phyloP scores from a whole-genome alignment of 2,888 invertebrate species.

The Sympetrum striolatum region DNA sequence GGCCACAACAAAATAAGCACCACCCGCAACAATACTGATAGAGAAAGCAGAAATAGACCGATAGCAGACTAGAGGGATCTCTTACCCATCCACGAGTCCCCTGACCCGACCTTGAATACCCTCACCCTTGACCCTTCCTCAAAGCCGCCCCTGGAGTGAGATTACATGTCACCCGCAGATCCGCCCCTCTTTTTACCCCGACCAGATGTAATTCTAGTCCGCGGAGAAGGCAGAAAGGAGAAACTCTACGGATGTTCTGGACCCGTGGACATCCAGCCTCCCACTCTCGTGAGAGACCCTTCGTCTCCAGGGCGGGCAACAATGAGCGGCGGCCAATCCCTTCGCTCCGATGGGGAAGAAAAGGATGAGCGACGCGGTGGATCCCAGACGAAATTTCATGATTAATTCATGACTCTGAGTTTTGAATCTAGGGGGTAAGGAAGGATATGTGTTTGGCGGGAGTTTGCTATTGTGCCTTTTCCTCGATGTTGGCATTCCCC shows the following conservation, averaged over 20 bases:
- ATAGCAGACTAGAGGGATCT: neutral
- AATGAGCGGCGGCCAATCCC: neutral
- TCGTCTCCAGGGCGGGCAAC: neutral
- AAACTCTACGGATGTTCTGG: neutral
- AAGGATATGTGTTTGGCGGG: neutral
- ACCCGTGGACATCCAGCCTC: neutral
- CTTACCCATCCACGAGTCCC: neutral
- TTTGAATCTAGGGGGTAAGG: neutral
- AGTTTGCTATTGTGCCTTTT: neutral
- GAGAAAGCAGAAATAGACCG: neutral
- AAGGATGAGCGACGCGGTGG: neutral
- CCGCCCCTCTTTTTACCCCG: neutral
- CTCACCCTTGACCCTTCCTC: neutral
- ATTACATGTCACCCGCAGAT: neutral
- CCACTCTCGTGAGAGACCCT: neutral
- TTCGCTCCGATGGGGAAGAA: neutral
- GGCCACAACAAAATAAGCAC: neutral
- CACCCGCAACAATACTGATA: neutral
- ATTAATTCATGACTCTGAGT: neutral
- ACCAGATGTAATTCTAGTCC: neutral
- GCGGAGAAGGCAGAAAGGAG: neutral
- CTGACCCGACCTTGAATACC: neutral
- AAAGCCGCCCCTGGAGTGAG: neutral
- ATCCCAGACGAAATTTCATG: neutral
- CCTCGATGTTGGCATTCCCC: neutral